Evolutionary conservation across 2,888 invertebrate genomes (phyloP).

Genomic region (Macrophya annulata): DNA sequence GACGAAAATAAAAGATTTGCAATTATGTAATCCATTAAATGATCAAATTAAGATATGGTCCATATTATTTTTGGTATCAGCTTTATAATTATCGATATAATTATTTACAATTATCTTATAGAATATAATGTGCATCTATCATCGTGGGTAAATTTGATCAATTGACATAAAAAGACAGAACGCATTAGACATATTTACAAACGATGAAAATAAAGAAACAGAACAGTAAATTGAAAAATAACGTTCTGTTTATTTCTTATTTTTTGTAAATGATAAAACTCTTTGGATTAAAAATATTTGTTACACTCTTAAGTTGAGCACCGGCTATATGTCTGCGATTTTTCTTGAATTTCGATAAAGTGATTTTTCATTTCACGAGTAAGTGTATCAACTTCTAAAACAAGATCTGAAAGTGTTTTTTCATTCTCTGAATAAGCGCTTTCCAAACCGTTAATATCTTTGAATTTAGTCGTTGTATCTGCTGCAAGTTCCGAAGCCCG

Average conservation of each 20-base stretch:
- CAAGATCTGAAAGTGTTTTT: conserved; percentile 82
- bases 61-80: conserved; percentile 43
- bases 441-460: conserved; percentile 87
- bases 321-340: conserved; percentile 84
- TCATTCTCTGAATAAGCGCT: conserved; percentile 86
- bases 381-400: conserved; percentile 83
- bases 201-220: background rate
- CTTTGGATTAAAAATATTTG: background rate
- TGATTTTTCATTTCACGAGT: conserved; percentile 84
- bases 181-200: background rate
- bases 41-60: background rate
- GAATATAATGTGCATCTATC: background rate
- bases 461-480: conserved; percentile 88
- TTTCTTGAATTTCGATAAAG: conserved; percentile 83
- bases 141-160: background rate
- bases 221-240: background rate
- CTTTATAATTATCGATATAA: background rate
- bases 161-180: background rate
- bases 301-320: conserved; percentile 77
- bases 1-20: background rate
- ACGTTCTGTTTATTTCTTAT: too few relatives aligned
- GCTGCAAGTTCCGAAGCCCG: conserved; percentile 92
- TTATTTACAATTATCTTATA: conserved; percentile 45
- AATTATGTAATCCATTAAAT: background rate
- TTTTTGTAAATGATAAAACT: background rate